phyloP scores from a whole-genome alignment of 2,113 vertebrate species.

The Motacilla tschutschensis region DNA sequence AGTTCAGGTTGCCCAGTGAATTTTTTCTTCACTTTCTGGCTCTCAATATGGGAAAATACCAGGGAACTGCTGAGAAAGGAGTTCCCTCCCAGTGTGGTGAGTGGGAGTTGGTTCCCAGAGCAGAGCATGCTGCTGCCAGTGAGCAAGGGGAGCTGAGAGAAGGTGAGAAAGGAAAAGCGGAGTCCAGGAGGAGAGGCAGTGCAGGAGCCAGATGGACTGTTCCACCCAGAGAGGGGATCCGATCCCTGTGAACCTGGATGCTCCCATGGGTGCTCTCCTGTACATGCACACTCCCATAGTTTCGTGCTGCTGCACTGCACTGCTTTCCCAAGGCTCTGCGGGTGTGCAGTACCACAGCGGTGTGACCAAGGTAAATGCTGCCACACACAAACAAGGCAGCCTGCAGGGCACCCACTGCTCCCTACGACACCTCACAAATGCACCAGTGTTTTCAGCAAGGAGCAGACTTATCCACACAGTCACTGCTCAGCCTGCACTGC shows the following conservation, averaged over 20 bases:
- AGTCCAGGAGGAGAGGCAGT: not conserved
- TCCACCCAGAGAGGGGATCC: not conserved
- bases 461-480: not conserved
- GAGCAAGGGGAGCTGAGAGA: not conserved
- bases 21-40: not conserved
- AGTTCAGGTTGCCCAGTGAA: not conserved
- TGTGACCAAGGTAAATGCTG: not conserved
- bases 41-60: not conserved
- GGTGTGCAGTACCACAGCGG: not conserved
- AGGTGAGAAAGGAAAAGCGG: not conserved
- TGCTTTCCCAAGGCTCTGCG: not conserved
- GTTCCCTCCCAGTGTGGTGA: not conserved
- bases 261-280: not conserved
- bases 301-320: not conserved
- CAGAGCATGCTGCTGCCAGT: not conserved
- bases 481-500: not conserved
- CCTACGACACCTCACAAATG: not conserved
- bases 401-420: not conserved
- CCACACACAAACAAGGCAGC: not conserved
- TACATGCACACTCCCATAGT: not conserved
- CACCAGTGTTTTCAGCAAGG: not conserved
- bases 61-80: not conserved
- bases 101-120: constrained; percentile 32
- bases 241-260: accelerated
- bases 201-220: not conserved